These are phyloP conservation scores for Siniperca undulata DNA, from an alignment of 2,797 vertebrate species.

Conservation along the genomic window DNA sequence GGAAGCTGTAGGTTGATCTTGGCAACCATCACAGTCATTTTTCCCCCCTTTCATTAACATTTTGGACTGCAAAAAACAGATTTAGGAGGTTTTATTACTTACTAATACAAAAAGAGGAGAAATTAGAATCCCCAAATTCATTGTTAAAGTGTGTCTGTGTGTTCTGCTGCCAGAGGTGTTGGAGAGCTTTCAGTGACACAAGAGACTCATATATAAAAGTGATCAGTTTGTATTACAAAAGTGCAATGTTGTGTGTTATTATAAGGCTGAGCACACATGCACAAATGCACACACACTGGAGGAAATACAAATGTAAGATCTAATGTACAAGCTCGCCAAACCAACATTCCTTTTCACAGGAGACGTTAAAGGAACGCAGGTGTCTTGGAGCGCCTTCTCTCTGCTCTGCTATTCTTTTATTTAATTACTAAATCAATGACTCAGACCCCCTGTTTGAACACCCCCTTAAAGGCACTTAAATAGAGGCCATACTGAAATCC, in stretches of 20 bases:
- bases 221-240: slow-evolving; percentile 36
- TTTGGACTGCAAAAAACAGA: slow-evolving; percentile 87
- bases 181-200: slow-evolving; percentile 39
- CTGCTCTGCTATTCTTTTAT: slow-evolving; percentile 49
- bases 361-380: slow-evolving; percentile 68
- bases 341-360: slow-evolving; percentile 40
- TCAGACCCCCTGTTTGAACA: slow-evolving; percentile 55
- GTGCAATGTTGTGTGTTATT: slow-evolving; percentile 51
- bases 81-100: slow-evolving; percentile 88
- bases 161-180: slow-evolving; percentile 70
- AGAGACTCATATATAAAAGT: slow-evolving; percentile 45
- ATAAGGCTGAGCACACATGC: slow-evolving; percentile 7
- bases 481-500: slow-evolving; percentile 50
- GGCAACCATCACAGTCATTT: slow-evolving; percentile 85
- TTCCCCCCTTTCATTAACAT: slow-evolving; percentile 89
- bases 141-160: slow-evolving; percentile 85
- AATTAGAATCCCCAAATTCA: slow-evolving; percentile 89
- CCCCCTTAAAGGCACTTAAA: slow-evolving; percentile 43
- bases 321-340: slow-evolving; percentile 52
- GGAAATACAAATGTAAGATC: slow-evolving; percentile 25
- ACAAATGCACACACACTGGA: slow-evolving; percentile 17
- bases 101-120: slow-evolving; percentile 75
- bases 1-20: slow-evolving; percentile 95
- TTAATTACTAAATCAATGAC: slow-evolving; percentile 65
- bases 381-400: slow-evolving; percentile 54